Evolutionary conservation across 2,888 invertebrate genomes (phyloP).

Genomic region (Sinelater perroti): DNA sequence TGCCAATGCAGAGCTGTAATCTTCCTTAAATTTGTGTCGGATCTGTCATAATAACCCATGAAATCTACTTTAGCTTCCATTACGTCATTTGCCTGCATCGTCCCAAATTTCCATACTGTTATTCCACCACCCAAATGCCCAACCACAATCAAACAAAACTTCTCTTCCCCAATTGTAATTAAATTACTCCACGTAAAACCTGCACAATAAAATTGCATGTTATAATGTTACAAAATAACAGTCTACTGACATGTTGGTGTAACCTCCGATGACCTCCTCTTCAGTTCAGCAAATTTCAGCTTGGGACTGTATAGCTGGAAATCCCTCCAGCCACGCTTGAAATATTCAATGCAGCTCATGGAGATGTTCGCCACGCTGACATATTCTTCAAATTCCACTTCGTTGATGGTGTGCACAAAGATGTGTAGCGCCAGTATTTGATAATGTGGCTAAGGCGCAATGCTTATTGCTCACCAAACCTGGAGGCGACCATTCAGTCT

Average conservation of each 20-base stretch:
- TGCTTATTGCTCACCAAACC: constrained; percentile 47
- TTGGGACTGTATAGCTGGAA: constrained; percentile 35
- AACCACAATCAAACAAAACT: constrained; percentile 49
- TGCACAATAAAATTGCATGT: constrained; percentile 41
- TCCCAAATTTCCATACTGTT: constrained; percentile 51
- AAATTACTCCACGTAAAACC: constrained; percentile 55
- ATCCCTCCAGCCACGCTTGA: constrained; percentile 43
- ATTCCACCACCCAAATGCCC: constrained; percentile 54
- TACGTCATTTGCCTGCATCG: constrained; percentile 39
- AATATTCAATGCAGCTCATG: constrained; percentile 46
- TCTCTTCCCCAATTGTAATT: constrained; percentile 40
- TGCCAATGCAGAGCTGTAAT: constrained; percentile 52
- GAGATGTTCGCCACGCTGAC: constrained; percentile 49
- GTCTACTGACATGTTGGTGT: constrained; percentile 48
- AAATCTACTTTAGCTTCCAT: constrained; percentile 41
- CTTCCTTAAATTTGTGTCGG: constrained; percentile 44
- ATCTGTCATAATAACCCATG: constrained; percentile 46
- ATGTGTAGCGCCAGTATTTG: constrained; percentile 53
- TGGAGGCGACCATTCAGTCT: constrained; percentile 53
- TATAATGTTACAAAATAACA: constrained; percentile 19
- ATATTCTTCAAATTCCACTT: constrained; percentile 48
- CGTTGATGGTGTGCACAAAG: constrained; percentile 47
- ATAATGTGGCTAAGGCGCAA: constrained; percentile 50
- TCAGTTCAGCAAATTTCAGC: constrained; percentile 48
- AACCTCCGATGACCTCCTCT: constrained; percentile 46